phyloP scores from a whole-genome alignment of 2,113 vertebrate species.

The Podocnemis expansa region DNA sequence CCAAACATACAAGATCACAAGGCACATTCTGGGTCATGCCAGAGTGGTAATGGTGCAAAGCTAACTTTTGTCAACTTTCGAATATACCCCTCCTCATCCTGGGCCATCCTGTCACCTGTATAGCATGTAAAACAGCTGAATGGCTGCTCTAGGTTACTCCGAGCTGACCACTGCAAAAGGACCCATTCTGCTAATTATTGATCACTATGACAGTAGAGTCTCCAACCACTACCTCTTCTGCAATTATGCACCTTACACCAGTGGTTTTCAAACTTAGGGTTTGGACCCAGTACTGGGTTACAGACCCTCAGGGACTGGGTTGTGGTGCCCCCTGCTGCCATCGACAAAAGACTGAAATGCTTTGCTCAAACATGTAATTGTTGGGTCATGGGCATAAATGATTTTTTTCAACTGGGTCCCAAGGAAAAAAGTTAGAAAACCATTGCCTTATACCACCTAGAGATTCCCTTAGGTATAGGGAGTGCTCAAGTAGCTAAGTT shows the following conservation, averaged over 20 bases:
- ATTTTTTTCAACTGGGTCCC: too few species aligned
- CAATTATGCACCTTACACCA: not conserved
- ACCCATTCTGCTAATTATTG: not conserved
- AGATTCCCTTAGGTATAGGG: rapidly evolving
- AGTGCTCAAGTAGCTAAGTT: not conserved
- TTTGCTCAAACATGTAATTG: too few species aligned
- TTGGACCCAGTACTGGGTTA: too few species aligned
- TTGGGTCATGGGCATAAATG: too few species aligned
- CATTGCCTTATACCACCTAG: not conserved
- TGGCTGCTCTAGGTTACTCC: not conserved
- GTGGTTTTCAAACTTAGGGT: too few species aligned
- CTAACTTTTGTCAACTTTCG: not conserved
- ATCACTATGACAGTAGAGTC: rapidly evolving
- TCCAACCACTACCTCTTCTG: rapidly evolving
- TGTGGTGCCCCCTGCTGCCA: too few species aligned
- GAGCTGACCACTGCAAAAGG: not conserved
- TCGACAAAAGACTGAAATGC: too few species aligned
- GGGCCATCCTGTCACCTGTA: not conserved
- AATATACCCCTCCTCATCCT: not conserved
- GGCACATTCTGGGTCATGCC: not conserved
- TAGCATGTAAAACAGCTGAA: not conserved
- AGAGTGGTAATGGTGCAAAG: not conserved
- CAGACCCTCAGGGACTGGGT: too few species aligned
- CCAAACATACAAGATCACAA: not conserved
- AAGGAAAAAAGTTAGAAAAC: too few species aligned